phyloP scores from a whole-genome alignment of 37 sponge, comb jelly and placozoan genomes.

The Petrosia ficiformis region DNA sequence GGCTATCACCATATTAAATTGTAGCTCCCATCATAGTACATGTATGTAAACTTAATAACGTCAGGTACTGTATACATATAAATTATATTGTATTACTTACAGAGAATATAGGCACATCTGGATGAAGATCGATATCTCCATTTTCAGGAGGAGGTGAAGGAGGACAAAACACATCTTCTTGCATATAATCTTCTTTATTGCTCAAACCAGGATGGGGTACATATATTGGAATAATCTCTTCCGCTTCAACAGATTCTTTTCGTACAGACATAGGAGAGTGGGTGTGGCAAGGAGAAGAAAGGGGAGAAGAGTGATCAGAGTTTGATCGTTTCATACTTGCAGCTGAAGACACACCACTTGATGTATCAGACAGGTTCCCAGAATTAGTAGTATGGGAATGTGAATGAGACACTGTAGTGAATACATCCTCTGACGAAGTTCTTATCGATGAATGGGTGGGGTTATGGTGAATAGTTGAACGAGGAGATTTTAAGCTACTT shows the following conservation, averaged over 20 bases:
- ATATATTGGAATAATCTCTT: not conserved
- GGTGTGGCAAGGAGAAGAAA: constrained; percentile 2
- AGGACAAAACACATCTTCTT: constrained; percentile 33
- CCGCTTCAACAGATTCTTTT: not conserved
- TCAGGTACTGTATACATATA: no score
- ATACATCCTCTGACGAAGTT: no score
- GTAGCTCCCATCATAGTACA: no score
- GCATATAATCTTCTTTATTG: constrained; percentile 52
- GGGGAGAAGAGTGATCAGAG: not conserved
- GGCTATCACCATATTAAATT: no score
- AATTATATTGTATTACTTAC: no score
- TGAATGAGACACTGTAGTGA: not conserved
- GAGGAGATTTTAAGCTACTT: no score
- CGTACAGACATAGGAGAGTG: not conserved
- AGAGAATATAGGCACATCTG: constrained; percentile 39
- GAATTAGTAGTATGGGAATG: not conserved
- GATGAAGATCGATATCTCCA: constrained; percentile 20
- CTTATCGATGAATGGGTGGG: no score
- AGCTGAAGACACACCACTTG: constrained; percentile 51
- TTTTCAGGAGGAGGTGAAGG: constrained; percentile 18
- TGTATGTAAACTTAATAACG: no score
- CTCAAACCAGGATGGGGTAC: constrained; percentile 26
- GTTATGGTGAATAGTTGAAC: no score
- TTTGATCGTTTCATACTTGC: constrained; percentile 17
- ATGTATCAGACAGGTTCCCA: constrained; percentile 14